Evolutionary conservation across 2,888 invertebrate genomes (phyloP).

Genomic region (Blastobasis adustella): DNA sequence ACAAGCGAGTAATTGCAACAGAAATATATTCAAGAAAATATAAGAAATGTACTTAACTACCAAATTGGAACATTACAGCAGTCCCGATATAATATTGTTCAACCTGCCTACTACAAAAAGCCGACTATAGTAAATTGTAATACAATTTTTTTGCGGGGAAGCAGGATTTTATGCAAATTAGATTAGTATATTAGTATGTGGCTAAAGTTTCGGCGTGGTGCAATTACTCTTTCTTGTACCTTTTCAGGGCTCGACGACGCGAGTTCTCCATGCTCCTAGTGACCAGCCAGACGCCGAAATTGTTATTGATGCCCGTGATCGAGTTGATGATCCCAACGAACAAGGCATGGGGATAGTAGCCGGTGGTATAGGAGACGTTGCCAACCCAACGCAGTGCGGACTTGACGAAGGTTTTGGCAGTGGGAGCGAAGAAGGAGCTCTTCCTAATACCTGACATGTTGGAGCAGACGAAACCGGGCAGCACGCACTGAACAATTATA

Average conservation of each 20-base stretch:
- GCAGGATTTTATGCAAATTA: background rate
- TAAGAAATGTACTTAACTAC: too few relatives aligned
- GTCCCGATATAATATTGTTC: too few relatives aligned
- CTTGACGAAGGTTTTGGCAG: constrained; percentile 81
- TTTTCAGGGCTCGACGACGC: constrained; percentile 73
- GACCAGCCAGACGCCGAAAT: constrained; percentile 76
- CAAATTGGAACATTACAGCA: too few relatives aligned
- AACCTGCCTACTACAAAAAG: too few relatives aligned
- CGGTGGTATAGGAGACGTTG: constrained; percentile 80
- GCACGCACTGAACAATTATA: constrained; percentile 85
- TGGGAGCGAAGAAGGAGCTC: constrained; percentile 83
- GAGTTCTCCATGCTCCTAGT: constrained; percentile 79
- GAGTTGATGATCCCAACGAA: constrained; percentile 67
- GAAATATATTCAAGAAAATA: too few relatives aligned
- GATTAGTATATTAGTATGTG: background rate
- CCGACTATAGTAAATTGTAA: too few relatives aligned
- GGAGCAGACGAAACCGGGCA: constrained; percentile 93
- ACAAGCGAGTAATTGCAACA: too few relatives aligned
- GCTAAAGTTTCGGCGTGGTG: too few relatives aligned
- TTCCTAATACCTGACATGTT: constrained; percentile 91
- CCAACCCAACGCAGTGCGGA: constrained; percentile 83
- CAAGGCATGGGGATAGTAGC: constrained; percentile 82
- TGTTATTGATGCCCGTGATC: constrained; percentile 66
- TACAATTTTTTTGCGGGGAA: too few relatives aligned
- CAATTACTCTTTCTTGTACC: constrained; percentile 61